phyloP scores from a whole-genome alignment of 1,140 invertebrate genomes.

The Monomorium pharaonis region DNA sequence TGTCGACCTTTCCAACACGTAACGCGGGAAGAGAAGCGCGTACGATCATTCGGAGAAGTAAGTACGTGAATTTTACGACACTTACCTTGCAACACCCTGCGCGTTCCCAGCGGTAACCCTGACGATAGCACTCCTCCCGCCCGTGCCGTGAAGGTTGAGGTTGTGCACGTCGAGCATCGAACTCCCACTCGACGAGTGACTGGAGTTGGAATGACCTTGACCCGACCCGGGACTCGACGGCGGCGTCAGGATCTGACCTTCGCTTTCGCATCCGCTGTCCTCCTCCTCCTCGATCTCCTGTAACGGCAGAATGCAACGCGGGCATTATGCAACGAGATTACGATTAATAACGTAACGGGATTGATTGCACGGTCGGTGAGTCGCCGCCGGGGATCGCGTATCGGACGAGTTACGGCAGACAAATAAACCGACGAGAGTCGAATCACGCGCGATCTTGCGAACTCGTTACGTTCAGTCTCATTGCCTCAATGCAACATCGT shows the following conservation, averaged over 20 bases:
- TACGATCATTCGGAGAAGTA: neutral
- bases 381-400: slow-evolving; percentile 79
- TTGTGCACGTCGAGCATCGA: slow-evolving; percentile 85
- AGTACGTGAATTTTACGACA: slow-evolving; percentile 48
- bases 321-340: slow-evolving; percentile 70
- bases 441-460: slow-evolving; percentile 23
- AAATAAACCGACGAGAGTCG: slow-evolving; percentile 27
- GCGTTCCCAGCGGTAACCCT: slow-evolving; percentile 83
- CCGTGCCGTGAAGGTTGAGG: slow-evolving; percentile 84
- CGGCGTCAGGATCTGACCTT: slow-evolving; percentile 87
- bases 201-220: slow-evolving; percentile 86
- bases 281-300: slow-evolving; percentile 84
- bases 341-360: slow-evolving; percentile 46
- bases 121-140: slow-evolving; percentile 84
- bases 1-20: neutral
- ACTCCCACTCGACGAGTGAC: slow-evolving; percentile 85
- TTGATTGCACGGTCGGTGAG: slow-evolving; percentile 52
- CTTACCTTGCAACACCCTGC: slow-evolving; percentile 82
- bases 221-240: slow-evolving; percentile 90
- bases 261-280: slow-evolving; percentile 83
- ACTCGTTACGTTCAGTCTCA: neutral
- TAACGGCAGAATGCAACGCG: slow-evolving; percentile 52
- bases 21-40: too few relatives aligned
- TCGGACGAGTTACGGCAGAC: neutral
- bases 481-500: neutral